Evolutionary conservation across 2,888 invertebrate genomes (phyloP).

Genomic region (Archips xylosteana): DNA sequence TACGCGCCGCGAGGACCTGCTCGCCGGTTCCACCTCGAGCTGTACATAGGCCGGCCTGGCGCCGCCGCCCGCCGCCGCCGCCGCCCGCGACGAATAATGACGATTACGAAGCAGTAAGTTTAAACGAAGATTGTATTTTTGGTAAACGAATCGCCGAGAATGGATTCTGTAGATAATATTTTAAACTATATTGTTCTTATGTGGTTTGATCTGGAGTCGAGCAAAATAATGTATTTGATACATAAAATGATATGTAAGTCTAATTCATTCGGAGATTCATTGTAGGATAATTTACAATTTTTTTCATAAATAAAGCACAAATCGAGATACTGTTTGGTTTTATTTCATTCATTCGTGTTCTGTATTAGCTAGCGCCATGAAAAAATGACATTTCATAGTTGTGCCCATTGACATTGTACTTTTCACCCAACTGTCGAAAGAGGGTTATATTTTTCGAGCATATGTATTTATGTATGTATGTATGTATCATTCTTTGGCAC

Average conservation of each 20-base stretch:
- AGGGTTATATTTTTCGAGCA: too few species aligned
- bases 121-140: constrained; percentile 82
- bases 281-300: constrained; percentile 89
- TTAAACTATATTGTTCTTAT: constrained; percentile 85
- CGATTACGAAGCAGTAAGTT: constrained; percentile 49
- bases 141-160: constrained; percentile 83
- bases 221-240: constrained; percentile 85
- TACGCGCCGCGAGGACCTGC: constrained; percentile 49
- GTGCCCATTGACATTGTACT: neutral
- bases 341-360: constrained; percentile 63
- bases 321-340: constrained; percentile 80
- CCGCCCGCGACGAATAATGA: constrained; percentile 44
- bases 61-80: constrained; percentile 41
- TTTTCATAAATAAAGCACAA: constrained; percentile 89
- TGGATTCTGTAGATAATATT: constrained; percentile 85
- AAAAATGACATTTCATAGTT: neutral
- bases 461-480: too few species aligned
- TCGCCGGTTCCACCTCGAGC: constrained; percentile 43
- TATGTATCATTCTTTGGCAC: too few species aligned
- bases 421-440: too few species aligned
- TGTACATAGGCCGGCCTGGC: constrained; percentile 44
- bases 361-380: too few species aligned
- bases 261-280: constrained; percentile 87
- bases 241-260: constrained; percentile 86
- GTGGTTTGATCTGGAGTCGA: constrained; percentile 85